Conservation (phyloP, 2,888 invertebrate species). For the Limnephilus lunatus region DNA sequence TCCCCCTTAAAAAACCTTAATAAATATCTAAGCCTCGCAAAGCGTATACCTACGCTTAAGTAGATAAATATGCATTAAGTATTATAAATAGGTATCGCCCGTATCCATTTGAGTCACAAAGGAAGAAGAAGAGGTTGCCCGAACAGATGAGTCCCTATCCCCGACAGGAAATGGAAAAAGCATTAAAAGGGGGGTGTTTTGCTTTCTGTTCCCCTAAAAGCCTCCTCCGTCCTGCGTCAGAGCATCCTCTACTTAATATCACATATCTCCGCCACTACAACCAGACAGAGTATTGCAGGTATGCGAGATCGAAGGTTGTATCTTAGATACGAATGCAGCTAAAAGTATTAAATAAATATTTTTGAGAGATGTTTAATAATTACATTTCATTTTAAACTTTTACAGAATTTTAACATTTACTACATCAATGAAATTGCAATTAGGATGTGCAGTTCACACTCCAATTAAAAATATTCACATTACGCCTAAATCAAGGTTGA, state of each 20-base stretch:
- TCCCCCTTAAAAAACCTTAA: too few relatives aligned
- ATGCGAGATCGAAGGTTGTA: background rate
- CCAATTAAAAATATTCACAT: too few relatives aligned
- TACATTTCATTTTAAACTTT: too few relatives aligned
- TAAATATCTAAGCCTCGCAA: too few relatives aligned
- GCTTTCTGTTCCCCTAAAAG: slow-evolving; percentile 26
- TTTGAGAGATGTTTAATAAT: too few relatives aligned
- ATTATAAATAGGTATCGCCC: background rate
- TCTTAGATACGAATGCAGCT: background rate
- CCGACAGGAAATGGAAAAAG: slow-evolving; percentile 73
- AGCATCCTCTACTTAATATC: background rate
- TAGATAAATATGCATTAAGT: background rate
- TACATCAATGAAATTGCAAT: too few relatives aligned
- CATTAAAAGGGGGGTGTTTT: slow-evolving; percentile 68
- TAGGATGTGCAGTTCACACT: too few relatives aligned
- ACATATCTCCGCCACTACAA: background rate
- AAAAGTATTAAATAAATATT: background rate
- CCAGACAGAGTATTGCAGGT: background rate
- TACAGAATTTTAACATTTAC: too few relatives aligned
- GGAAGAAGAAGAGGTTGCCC: slow-evolving; percentile 59
- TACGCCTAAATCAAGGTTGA: too few relatives aligned
- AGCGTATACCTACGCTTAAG: too few relatives aligned
- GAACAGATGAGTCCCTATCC: slow-evolving; percentile 58
- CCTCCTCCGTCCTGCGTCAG: slow-evolving; percentile 28
- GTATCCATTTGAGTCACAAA: slow-evolving; percentile 51